A percentile compares a stretch with the other conserved stretches of the same genome.
These are phyloP conservation scores for Dipodomys spectabilis DNA, from an alignment of 2,113 vertebrate genomes.

Conservation along the genomic window DNA sequence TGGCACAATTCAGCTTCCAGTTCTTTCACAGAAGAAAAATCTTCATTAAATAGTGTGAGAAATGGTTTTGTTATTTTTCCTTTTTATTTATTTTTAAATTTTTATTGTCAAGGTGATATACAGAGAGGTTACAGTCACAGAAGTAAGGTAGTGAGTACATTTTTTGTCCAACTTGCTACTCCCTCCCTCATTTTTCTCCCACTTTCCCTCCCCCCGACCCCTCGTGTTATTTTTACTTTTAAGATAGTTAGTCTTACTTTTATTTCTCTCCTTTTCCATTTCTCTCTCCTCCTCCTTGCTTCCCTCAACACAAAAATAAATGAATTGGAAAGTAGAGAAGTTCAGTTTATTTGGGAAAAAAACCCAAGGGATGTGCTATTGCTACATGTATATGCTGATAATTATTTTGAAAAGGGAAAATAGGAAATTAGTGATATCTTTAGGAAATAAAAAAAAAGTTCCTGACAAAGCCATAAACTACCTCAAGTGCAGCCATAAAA, in stretches of 20 bases:
- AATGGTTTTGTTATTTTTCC: not conserved
- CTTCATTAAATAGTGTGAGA: slow-evolving; percentile 23
- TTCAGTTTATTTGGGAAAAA: slow-evolving; percentile 34
- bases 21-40: not conserved
- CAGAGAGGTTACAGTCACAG: too few species aligned
- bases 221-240: too few species aligned
- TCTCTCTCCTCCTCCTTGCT: not conserved
- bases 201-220: too few species aligned
- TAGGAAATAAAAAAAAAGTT: slow-evolving; percentile 44
- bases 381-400: not conserved
- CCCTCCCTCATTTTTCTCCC: too few species aligned
- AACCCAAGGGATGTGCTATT: not conserved
- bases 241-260: too few species aligned
- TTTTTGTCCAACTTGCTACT: too few species aligned
- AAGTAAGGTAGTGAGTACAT: too few species aligned
- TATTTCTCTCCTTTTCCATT: too few species aligned
- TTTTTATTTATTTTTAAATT: too few species aligned
- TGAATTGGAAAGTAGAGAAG: not conserved
- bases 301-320: not conserved
- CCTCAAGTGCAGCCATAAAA: not conserved
- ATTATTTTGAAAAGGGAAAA: slow-evolving; percentile 41
- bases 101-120: too few species aligned
- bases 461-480: slow-evolving; percentile 45
- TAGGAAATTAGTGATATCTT: slow-evolving; percentile 21
- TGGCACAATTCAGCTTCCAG: slow-evolving; percentile 13